Conservation (phyloP, 2,797 vertebrate species). For the Tauraco hartlaubi region DNA sequence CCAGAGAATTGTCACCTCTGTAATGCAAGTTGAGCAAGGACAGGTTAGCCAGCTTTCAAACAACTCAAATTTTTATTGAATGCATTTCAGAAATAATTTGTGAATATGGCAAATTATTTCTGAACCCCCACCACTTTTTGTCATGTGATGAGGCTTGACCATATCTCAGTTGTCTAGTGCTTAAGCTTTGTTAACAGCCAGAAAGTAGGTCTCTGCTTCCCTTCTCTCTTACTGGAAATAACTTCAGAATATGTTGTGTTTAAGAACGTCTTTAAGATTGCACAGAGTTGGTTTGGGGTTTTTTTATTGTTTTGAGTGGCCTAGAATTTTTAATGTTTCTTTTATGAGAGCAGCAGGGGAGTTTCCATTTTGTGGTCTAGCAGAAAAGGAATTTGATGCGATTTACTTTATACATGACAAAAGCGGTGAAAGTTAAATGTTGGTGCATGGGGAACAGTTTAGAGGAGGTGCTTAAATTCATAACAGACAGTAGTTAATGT, state of each 20-base stretch:
- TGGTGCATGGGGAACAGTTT: neutral
- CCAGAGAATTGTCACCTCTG: neutral
- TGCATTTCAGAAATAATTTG: neutral
- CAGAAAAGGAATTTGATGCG: neutral
- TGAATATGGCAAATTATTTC: neutral
- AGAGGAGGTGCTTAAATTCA: neutral
- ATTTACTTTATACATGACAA: neutral
- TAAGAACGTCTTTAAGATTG: neutral
- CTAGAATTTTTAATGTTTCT: neutral
- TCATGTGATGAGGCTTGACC: neutral
- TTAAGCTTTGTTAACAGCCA: neutral
- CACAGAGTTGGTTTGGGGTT: neutral
- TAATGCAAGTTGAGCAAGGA: neutral
- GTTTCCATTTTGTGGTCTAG: neutral
- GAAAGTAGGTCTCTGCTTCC: neutral
- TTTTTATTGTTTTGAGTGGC: neutral
- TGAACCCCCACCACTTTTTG: neutral
- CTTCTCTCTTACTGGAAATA: neutral
- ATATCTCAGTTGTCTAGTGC: rapidly evolving
- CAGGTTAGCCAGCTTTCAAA: neutral
- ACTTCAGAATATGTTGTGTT: neutral
- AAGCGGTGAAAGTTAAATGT: neutral
- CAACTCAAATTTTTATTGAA: neutral
- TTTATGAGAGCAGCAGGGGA: neutral
- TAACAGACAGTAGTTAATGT: neutral